Evolutionary conservation across 2,888 invertebrate species (phyloP).

Genomic region (Dascillus cervinus): DNA sequence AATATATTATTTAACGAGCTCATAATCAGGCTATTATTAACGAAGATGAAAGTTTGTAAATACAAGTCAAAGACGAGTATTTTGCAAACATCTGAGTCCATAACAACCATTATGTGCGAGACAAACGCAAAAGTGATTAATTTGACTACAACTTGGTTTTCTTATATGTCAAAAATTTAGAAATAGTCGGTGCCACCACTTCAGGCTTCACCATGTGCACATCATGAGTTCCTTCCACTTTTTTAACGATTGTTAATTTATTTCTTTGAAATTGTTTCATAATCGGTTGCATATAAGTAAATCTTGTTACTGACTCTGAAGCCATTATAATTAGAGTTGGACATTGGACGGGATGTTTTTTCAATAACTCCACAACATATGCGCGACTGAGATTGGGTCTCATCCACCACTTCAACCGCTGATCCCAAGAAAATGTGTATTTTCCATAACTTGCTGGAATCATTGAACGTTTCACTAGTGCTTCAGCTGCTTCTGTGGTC

Average conservation of each 20-base stretch:
- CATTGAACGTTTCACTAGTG: conserved; percentile 45
- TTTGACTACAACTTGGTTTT: conserved; percentile 28
- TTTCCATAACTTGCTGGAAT: conserved; percentile 38
- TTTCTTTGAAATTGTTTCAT: conserved; percentile 23
- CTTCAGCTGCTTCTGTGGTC: conserved; percentile 42
- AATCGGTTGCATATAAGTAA: conserved; percentile 21
- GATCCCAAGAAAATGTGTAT: conserved; percentile 51
- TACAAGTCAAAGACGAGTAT: too few species aligned
- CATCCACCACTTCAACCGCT: conserved; percentile 41
- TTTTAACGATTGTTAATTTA: conserved; percentile 26
- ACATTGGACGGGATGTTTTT: conserved; percentile 30
- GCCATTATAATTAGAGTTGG: conserved; percentile 35
- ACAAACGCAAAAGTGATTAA: too few species aligned
- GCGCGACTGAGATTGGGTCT: conserved; percentile 36
- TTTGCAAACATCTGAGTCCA: too few species aligned
- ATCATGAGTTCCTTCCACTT: conserved; percentile 53
- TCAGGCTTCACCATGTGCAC: conserved; percentile 54
- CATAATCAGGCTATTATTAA: too few species aligned
- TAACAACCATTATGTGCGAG: too few species aligned
- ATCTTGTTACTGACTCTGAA: conserved; percentile 16
- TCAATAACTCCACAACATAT: conserved; percentile 33
- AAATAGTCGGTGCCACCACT: conserved; percentile 36
- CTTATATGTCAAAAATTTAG: conserved; percentile 25
- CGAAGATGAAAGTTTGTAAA: too few species aligned
- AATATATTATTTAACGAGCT: too few species aligned